Evolutionary conservation across 2,113 vertebrate genomes (phyloP).

Genomic region (Perognathus longimembris): DNA sequence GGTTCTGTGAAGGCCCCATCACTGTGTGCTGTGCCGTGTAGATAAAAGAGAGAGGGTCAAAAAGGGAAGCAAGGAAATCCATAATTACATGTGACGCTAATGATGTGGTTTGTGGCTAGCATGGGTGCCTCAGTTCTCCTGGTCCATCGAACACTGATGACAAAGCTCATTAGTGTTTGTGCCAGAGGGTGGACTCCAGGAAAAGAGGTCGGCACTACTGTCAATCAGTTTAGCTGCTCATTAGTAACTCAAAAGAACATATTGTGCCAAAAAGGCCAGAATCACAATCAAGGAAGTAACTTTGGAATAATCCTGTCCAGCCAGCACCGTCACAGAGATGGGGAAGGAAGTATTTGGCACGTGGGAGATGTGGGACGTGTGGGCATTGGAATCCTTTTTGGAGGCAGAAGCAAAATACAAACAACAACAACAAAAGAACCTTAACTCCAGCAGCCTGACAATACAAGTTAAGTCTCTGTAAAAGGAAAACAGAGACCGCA

Average conservation of each 20-base stretch:
- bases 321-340: background rate
- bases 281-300: background rate
- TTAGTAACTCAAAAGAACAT: background rate
- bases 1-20: background rate
- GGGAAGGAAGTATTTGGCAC: background rate
- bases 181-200: background rate
- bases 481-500: background rate
- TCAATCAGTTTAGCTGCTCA: slow-evolving; percentile 7
- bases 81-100: background rate
- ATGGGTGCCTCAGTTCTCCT: background rate
- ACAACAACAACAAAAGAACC: background rate
- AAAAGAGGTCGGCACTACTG: background rate
- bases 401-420: background rate
- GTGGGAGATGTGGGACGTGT: background rate
- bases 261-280: background rate
- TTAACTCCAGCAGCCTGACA: background rate
- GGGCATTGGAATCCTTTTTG: background rate
- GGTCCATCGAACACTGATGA: background rate
- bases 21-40: background rate
- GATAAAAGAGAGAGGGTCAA: background rate
- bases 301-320: accelerated
- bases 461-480: slow-evolving; percentile 1
- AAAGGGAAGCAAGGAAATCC: background rate
- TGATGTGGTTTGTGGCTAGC: background rate
- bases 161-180: background rate